Conservation (phyloP, 2,113 vertebrate genomes). For the Hemichromis elongatus region DNA sequence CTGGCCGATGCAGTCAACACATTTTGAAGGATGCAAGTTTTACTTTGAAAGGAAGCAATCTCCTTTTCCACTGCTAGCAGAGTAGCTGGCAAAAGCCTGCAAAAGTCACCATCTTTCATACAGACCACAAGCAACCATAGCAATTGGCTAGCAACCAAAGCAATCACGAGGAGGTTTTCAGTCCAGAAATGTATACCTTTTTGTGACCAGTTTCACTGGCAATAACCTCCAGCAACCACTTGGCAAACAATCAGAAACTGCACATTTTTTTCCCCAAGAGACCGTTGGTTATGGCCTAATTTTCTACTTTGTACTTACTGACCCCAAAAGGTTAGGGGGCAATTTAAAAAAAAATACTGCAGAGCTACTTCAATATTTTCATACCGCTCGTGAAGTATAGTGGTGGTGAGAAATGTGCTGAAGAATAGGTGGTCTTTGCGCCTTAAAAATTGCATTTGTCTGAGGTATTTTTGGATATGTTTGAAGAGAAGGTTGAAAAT, state of each 20-base stretch:
- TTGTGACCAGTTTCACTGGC: not conserved
- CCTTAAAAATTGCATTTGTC: not conserved
- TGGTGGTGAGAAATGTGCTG: not conserved
- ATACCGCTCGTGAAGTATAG: not conserved
- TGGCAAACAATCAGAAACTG: not conserved
- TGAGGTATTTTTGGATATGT: not conserved
- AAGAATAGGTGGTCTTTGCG: not conserved
- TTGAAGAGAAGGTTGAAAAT: not conserved
- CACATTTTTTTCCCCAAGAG: rapidly evolving
- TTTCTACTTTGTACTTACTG: not conserved
- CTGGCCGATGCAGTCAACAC: no score
- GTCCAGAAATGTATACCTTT: not conserved
- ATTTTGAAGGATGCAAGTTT: not conserved
- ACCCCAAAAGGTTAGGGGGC: not conserved
- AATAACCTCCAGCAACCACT: not conserved
- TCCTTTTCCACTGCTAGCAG: not conserved
- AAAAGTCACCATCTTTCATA: not conserved
- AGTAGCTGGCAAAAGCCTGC: not conserved
- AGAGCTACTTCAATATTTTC: not conserved
- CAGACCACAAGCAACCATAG: not conserved
- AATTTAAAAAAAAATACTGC: not conserved
- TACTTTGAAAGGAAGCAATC: not conserved
- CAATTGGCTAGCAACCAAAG: not conserved
- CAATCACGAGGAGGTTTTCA: not conserved
- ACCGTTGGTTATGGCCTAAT: not conserved